Evolutionary conservation across 1,140 invertebrate genomes (phyloP).

Genomic region (Globodera ellingtonae): DNA sequence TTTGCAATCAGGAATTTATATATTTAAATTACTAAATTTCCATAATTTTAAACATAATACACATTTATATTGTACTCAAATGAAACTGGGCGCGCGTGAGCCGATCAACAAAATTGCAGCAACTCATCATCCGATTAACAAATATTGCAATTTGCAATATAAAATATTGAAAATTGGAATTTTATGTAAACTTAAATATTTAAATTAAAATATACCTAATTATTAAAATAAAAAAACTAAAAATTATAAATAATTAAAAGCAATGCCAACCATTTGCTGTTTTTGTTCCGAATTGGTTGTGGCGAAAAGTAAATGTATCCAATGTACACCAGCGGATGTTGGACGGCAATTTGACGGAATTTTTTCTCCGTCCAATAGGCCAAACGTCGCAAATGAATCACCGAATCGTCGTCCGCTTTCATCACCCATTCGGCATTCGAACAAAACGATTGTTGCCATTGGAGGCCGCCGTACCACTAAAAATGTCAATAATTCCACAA

Average conservation of each 20-base stretch:
- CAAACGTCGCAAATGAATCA: slow-evolving; percentile 28
- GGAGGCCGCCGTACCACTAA: slow-evolving; percentile 31
- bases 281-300: not conserved
- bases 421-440: slow-evolving; percentile 27
- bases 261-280: slow-evolving; percentile 24
- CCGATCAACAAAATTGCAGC: too few relatives aligned
- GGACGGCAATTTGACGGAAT: not conserved
- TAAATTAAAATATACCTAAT: too few relatives aligned
- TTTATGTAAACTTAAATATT: too few relatives aligned
- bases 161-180: too few relatives aligned
- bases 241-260: not conserved
- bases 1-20: too few relatives aligned
- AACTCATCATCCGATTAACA: too few relatives aligned
- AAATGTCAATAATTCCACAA: not conserved
- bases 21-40: too few relatives aligned
- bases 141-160: too few relatives aligned
- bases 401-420: slow-evolving; percentile 42
- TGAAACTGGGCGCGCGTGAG: too few relatives aligned
- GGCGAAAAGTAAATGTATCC: slow-evolving; percentile 1
- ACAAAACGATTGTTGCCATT: slow-evolving; percentile 39
- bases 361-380: slow-evolving; percentile 30
- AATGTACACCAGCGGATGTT: slow-evolving; percentile 16
- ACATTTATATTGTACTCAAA: too few relatives aligned
- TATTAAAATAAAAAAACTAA: too few relatives aligned
- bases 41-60: too few relatives aligned